A percentile compares a stretch with the other conserved stretches of the same genome.
Evolutionary conservation across 2,888 invertebrate genomes (phyloP).

Genomic region (Trissolcus japonicus): DNA sequence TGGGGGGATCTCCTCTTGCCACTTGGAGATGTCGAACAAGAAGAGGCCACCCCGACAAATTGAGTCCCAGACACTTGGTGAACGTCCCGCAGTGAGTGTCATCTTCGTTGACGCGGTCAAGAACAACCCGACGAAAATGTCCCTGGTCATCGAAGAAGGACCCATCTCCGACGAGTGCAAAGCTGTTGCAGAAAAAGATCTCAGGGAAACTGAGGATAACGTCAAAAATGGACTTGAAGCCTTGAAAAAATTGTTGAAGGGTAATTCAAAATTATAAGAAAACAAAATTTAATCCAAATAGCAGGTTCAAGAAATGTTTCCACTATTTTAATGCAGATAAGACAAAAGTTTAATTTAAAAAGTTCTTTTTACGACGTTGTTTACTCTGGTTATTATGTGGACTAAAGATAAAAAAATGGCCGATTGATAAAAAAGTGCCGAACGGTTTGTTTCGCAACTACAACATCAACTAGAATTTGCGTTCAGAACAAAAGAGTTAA

Average conservation of each 20-base stretch:
- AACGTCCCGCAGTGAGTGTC: constrained; percentile 65
- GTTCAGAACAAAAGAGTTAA: constrained; percentile 1
- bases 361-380: too few species aligned
- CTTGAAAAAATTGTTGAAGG: constrained; percentile 72
- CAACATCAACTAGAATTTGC: background rate
- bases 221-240: constrained; percentile 70
- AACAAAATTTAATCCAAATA: background rate
- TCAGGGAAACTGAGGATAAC: constrained; percentile 76
- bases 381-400: too few species aligned
- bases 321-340: too few species aligned
- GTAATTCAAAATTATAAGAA: constrained; percentile 61
- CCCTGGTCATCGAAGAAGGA: constrained; percentile 61
- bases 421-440: too few species aligned
- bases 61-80: constrained; percentile 68
- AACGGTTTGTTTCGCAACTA: constrained; percentile 28
- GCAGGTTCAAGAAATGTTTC: too few species aligned
- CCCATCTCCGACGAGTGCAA: constrained; percentile 65
- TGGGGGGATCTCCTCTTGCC: constrained; percentile 52
- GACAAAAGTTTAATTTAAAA: too few species aligned
- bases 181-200: constrained; percentile 72
- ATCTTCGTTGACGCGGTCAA: constrained; percentile 40
- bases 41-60: constrained; percentile 65
- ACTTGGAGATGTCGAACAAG: constrained; percentile 68
- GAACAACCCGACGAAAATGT: constrained; percentile 59
- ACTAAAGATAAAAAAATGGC: too few species aligned